Base-by-base conservation (phyloP, 2,888 invertebrate genomes). In the Diachrysia chrysitis region DNA sequence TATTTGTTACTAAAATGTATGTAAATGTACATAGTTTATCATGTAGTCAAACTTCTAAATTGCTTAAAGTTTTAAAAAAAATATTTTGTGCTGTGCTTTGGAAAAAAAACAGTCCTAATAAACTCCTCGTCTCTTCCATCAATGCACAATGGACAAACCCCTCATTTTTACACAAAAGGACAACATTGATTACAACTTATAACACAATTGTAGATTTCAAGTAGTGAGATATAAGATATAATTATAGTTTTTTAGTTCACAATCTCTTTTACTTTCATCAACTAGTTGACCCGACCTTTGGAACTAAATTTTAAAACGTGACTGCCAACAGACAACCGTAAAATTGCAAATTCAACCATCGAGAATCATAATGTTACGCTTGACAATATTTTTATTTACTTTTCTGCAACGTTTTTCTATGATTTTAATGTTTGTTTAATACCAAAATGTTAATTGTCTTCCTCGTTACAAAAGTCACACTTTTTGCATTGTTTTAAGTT, bases 1-100 rank as follows among this genome's bases (percentile, higher is more conserved):
- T 55, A 69, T 65, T 68, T 64, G 56, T 62, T 71, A 32, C n/a
- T 23, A 6, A 25, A n/a, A 53, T 54, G 10, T 54, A 53, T 53
- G 57, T 12, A 25, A n/a, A 16, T 54, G 23, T 54, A 25, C 16
- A 54, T 16, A 19, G 4, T 19, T 21, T 21, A 2, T 51, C 10
- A 48, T 7, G 2, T 51, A 10, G 21, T 21, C 12, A 21, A 51
- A 19, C 48, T 51, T 12, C 19, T 19, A 2, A 19, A 19, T 12
- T 21, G 3, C 10, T 51, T 19, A 0, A 7, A 6, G 5, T 6
- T 42, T n/a, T 2, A 42, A 42, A 37, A 42, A 1, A n/a, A 3
- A 10, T 32, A 10, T n/a, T n/a, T n/a, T 32, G 32, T 10, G 10
- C 10, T 32, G 10, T 32, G 7, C n/a, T n/a, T 6, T n/a, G 14